These are phyloP conservation scores for Frankliniella intonsa DNA, from an alignment of 2,888 invertebrate genomes.

Conservation along the genomic window DNA sequence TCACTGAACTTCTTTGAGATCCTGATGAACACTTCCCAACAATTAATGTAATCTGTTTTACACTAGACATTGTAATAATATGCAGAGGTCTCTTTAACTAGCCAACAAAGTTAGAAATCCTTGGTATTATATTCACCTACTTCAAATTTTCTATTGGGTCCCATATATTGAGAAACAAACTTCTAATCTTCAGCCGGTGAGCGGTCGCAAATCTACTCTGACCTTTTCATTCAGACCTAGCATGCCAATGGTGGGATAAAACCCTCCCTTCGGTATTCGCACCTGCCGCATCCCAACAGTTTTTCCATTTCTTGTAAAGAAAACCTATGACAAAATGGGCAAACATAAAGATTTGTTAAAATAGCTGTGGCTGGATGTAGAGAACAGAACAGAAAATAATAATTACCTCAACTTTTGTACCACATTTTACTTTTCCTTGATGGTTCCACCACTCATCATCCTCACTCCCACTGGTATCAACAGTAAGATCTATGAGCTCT, in stretches of 20 bases:
- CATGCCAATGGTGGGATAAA: slow-evolving; percentile 53
- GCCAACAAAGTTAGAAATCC: no score
- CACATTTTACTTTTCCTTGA: slow-evolving; percentile 40
- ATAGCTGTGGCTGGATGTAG: not conserved
- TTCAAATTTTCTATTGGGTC: no score
- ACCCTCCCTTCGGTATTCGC: slow-evolving; percentile 51
- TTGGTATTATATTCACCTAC: no score
- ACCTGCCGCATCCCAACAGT: slow-evolving; percentile 50
- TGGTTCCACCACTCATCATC: slow-evolving; percentile 43
- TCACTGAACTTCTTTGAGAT: slow-evolving; percentile 6
- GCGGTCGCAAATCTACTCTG: slow-evolving; percentile 50
- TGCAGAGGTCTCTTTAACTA: no score
- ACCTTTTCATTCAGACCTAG: slow-evolving; percentile 52
- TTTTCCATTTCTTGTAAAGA: slow-evolving; percentile 52
- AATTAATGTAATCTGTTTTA: not conserved
- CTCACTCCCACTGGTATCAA: slow-evolving; percentile 41
- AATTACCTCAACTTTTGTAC: slow-evolving; percentile 44
- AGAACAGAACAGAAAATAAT: slow-evolving; percentile 13
- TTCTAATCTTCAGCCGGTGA: slow-evolving; percentile 46
- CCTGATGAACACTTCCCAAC: not conserved
- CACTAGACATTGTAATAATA: no score
- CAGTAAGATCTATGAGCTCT: slow-evolving; percentile 38
- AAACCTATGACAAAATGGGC: slow-evolving; percentile 45
- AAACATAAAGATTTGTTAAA: not conserved
- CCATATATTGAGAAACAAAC: no score